These are phyloP conservation scores for Atta cephalotes DNA, from an alignment of 1,140 invertebrate genomes.

Conservation along the genomic window DNA sequence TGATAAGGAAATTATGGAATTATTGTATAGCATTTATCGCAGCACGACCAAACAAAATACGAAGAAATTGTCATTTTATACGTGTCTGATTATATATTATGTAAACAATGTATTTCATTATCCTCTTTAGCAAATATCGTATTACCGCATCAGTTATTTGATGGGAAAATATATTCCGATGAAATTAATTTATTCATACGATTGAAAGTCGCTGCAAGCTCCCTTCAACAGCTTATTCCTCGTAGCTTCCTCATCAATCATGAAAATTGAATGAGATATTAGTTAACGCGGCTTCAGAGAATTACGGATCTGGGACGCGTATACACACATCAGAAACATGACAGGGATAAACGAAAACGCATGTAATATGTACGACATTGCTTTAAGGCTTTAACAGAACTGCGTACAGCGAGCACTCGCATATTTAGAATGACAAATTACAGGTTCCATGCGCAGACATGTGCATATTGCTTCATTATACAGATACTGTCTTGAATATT, in stretches of 20 bases:
- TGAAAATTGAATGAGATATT: slow-evolving; percentile 22
- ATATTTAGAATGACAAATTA: slow-evolving; percentile 31
- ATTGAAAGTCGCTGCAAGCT: slow-evolving; percentile 9
- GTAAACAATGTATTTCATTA: neutral
- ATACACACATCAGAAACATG: neutral
- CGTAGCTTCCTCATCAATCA: slow-evolving; percentile 49
- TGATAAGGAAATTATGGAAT: neutral
- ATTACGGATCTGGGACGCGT: slow-evolving; percentile 1
- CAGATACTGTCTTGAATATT: slow-evolving; percentile 48
- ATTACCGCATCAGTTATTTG: no score
- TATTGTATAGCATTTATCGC: slow-evolving; percentile 14
- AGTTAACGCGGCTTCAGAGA: slow-evolving; percentile 26
- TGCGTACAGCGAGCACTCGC: neutral
- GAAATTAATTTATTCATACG: slow-evolving; percentile 34
- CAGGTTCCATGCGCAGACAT: slow-evolving; percentile 2
- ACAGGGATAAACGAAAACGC: slow-evolving; percentile 2
- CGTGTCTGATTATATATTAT: neutral
- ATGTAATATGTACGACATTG: neutral
- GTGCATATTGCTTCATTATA: slow-evolving; percentile 6
- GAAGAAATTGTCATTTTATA: neutral
- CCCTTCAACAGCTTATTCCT: neutral
- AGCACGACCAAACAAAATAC: neutral
- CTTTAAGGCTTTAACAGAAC: slow-evolving; percentile 8
- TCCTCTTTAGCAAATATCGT: neutral
- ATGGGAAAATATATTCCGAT: neutral